Base-by-base conservation (phyloP, 2,797 vertebrate genomes). In the Steatocranus sp. region DNA sequence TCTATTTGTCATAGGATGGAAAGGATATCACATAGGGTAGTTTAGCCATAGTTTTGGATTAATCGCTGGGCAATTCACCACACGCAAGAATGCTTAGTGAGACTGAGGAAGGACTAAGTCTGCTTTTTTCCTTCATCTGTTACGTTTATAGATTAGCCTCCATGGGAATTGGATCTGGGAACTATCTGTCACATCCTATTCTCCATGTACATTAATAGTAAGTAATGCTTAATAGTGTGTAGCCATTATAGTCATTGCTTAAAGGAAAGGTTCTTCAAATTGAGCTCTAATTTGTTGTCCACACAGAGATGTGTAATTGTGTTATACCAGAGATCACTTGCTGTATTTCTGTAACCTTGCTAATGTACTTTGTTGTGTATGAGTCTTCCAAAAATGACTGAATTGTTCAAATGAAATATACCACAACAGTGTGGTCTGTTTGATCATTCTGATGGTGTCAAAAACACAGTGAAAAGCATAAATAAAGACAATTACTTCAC, bases 11-110 rank as follows among this genome's bases (percentile, higher is more conserved):
- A 96, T 90, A 93, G 93, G 91, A 94, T 87, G 90, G 94, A 93
- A 83, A 91, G 89, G 93, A 94, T 93, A 93, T 94, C 92, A 91
- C 90, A 92, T 93, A 95, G 92, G 89, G 93, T 92, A 94, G 94
- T 95, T 96, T 94, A 95, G 93, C 93, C 93, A 95, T 95, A 95
- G 89, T 94, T 95, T 94, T 95, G 94, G 92, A 96, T 95, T 96
- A 95, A 96, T 96, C 94, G 94, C 89, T 82, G 90, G 91, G 92
- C 87, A 95, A 96, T 96, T 95, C 91, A 92, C 91, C 91, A 90
- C 92, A 95, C 92, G 90, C 91, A 91, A 90, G 83, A 87, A 91
- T 87, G 89, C 80, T 90, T 87, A 88, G 94, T 88, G 85, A 92
- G 86, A 79, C 87, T 76, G 81, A 89, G 83, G 80, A 90, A 88